These are phyloP conservation scores for Perizoma affinitatum DNA, from an alignment of 2,888 invertebrate genomes.

Conservation along the genomic window DNA sequence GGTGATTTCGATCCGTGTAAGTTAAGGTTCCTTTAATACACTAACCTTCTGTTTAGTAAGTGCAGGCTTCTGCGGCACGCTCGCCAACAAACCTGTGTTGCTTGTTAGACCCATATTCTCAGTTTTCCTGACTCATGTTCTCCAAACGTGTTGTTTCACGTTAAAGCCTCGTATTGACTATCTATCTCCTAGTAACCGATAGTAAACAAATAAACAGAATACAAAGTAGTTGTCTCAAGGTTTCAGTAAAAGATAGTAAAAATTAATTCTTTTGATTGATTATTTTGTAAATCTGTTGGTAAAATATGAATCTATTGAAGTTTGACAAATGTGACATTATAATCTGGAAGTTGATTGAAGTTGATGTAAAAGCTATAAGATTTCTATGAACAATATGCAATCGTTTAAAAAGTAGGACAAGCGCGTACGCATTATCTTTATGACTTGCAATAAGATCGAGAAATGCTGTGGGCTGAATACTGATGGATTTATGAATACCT, in stretches of 20 bases:
- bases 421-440: conserved; percentile 29
- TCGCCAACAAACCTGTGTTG: conserved; percentile 87
- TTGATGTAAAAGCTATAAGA: background rate
- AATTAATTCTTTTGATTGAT: background rate
- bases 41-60: conserved; percentile 61
- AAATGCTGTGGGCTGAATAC: background rate
- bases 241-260: conserved; percentile 2
- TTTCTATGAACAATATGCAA: conserved; percentile 23
- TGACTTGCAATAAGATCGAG: conserved; percentile 11
- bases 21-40: conserved; percentile 10
- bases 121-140: background rate
- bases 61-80: conserved; percentile 76
- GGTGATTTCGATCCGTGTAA: too few species aligned
- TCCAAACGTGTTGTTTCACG: background rate
- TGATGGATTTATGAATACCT: background rate
- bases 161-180: conserved; percentile 61
- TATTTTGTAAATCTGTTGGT: conserved; percentile 8
- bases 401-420: conserved; percentile 20
- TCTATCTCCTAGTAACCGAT: conserved; percentile 61
- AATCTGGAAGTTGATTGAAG: conserved; percentile 15
- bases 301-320: background rate
- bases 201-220: conserved; percentile 23
- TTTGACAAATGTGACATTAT: conserved; percentile 3
- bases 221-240: conserved; percentile 4
- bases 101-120: conserved; percentile 84